Evolutionary conservation across 2,888 invertebrate genomes (phyloP), one percentile per base, ranked within the genome.

Genomic region (Holacanthella duospinosa): DNA sequence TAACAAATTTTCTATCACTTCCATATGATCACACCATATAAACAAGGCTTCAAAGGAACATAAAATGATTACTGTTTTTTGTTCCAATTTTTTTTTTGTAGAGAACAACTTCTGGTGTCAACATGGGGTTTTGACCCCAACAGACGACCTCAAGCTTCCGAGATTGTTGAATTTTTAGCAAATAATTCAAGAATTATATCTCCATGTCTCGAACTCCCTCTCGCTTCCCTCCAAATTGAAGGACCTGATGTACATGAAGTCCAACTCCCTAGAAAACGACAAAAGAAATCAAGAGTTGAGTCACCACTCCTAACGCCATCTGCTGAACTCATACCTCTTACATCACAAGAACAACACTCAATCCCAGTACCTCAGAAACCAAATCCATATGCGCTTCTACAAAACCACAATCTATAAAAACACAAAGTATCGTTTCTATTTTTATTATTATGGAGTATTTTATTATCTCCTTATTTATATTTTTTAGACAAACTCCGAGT

Each of bases 81-180:
- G 4, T 26, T 26, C 56, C 9, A 9, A n/a, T 9, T 26, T 24
- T 28, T 21, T 9, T 16, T 29, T 74, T 78, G 21, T 81, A 89
- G 89, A 71, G 85, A 85, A 76, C 83, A 81, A 55, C 79, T 93
- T 62, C 83, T 93, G 73, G 83, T 83, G 74, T 84, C 86, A 29
- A 93, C 93, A 77, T 92, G 93, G 90, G 82, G 83, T 68, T 80
- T 80, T 65, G 86, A 87, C 61, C 79, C 83, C 29, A 82, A 83
- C 66, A 82, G 83, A 72, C 84, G 93, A 25, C 89, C 90, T 2
- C 81, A 84, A 1, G 88, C 91, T 0, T 82, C 84, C 0, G 88
- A 87, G 77, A 85, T 93, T 64, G 87, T 89, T 1, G 89, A 89
- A 66, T 86, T 86, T 75, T 81, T 93, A 64, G 87, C 86, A 1